Base-by-base conservation (phyloP, 2,113 vertebrate genomes). In the Craseonycteris thonglongyai region DNA sequence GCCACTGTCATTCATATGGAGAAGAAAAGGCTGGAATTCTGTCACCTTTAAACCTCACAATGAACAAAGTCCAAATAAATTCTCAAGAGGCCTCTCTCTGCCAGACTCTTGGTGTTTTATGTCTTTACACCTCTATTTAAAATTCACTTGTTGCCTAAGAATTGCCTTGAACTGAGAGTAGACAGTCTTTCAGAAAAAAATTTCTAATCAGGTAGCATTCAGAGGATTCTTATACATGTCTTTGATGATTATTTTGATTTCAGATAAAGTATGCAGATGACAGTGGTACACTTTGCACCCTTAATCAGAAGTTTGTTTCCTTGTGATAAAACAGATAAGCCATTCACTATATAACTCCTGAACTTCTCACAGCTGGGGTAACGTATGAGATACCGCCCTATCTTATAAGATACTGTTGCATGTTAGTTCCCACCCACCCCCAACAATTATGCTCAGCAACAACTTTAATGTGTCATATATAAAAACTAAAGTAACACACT, bases 381-480 rank as follows among this genome's bases (percentile, higher is more conserved):
- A 95, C 33, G n/a, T 91, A 54, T 89, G 91, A 96, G 82, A 80
- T 79, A 76, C 21, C 68, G 79, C 79, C 93, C 84, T 90, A 45
- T 91, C 80, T 88, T 49, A 40, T 15, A 78, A 96, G 66, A 90
- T 42, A 92, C 81, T 88, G n/a, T 30, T 51, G 16, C 56, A 33
- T 28, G 30, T 75, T 38, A 82, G 91, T 97, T 97, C 91, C 91
- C 91, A 86, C 91, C 78, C 72, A 42, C 65, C 22, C 33, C 30
- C 45, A 71, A 83, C 63, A 90, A 72, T 74, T 59, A 56, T 7
- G 2, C 24, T 75, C 63, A 69, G 63, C 81, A 90, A 84, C 65
- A 94, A 96, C 93, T 97, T 97, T 96, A 96, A 97, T 93, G 63
- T 13, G 56, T 93, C 95, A 95, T 95, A 97, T 95, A 97, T 97